phyloP scores from a whole-genome alignment of 2,113 vertebrate species.

The Oryzias javanicus region DNA sequence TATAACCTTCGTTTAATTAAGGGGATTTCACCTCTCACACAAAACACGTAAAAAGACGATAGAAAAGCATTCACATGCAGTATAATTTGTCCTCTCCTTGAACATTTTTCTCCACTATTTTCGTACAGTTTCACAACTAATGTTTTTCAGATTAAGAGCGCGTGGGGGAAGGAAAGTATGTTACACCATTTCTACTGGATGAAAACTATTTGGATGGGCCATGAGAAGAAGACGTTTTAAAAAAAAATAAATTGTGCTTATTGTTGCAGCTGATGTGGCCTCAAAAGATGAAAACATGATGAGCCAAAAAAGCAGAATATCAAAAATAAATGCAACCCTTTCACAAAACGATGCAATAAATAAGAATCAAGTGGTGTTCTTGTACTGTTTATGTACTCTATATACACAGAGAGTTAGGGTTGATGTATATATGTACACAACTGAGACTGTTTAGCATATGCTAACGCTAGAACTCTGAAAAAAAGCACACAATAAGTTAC shows the following conservation, averaged over 20 bases:
- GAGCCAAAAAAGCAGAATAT: conserved; percentile 75
- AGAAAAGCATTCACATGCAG: conserved; percentile 89
- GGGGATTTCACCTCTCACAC: conserved; percentile 84
- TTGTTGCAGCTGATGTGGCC: conserved; percentile 15
- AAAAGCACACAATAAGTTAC: conserved; percentile 67
- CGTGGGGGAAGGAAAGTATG: conserved; percentile 52
- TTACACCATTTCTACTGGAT: conserved; percentile 65
- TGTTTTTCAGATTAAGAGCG: conserved; percentile 49
- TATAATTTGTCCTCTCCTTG: conserved; percentile 78
- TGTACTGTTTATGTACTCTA: conserved; percentile 77
- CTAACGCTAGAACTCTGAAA: conserved; percentile 36
- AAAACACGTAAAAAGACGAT: conserved; percentile 83
- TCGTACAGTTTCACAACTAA: conserved; percentile 79
- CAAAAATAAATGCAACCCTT: conserved; percentile 82
- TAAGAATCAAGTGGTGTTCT: conserved; percentile 77
- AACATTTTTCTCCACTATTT: conserved; percentile 73
- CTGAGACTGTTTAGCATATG: conserved; percentile 62
- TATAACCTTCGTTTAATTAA: conserved; percentile 76
- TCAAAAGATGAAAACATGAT: conserved; percentile 43
- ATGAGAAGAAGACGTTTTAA: not conserved
- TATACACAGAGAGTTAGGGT: conserved; percentile 73
- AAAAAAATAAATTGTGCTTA: conserved; percentile 64
- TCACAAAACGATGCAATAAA: conserved; percentile 82
- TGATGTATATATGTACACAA: conserved; percentile 75
- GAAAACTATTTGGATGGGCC: conserved; percentile 31